These are phyloP conservation scores for Andricus grossulariae DNA, from an alignment of 1,140 invertebrate species.

Conservation along the genomic window DNA sequence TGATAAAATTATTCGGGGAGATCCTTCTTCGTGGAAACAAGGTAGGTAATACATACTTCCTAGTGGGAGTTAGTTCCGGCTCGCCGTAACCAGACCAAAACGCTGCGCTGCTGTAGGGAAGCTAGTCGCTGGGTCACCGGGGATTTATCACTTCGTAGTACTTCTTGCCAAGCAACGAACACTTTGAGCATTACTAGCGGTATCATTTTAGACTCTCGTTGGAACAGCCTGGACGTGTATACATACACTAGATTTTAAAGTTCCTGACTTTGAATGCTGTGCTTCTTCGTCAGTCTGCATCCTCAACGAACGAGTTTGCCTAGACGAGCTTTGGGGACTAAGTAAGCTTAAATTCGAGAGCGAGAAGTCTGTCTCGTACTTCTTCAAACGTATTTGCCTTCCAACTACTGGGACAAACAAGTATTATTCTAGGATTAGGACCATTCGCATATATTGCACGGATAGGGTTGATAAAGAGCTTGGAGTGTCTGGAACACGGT, in stretches of 20 bases:
- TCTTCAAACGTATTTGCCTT: slow-evolving; percentile 2
- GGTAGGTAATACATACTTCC: slow-evolving; percentile 68
- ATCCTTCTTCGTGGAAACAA: slow-evolving; percentile 59
- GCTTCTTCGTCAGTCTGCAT: slow-evolving; percentile 30
- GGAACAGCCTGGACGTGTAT: slow-evolving; percentile 24
- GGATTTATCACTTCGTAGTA: slow-evolving; percentile 67
- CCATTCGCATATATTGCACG: not conserved
- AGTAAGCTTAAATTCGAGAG: slow-evolving; percentile 34
- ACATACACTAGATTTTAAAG: slow-evolving; percentile 40
- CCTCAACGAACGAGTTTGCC: slow-evolving; percentile 30
- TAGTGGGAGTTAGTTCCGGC: slow-evolving; percentile 49
- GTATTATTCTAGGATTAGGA: not conserved
- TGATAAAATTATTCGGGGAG: slow-evolving; percentile 66
- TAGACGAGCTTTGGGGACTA: not conserved
- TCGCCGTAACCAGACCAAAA: slow-evolving; percentile 63
- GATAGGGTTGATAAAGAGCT: too few relatives aligned
- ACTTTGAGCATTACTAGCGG: slow-evolving; percentile 44
- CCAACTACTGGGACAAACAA: slow-evolving; percentile 18
- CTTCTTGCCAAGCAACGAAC: slow-evolving; percentile 58
- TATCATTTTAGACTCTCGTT: slow-evolving; percentile 49
- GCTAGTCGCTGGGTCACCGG: slow-evolving; percentile 52
- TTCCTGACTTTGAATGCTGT: slow-evolving; percentile 32
- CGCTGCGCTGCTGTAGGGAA: slow-evolving; percentile 61
- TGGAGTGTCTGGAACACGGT: slow-evolving; percentile 6
- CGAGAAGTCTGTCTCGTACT: not conserved